Percentiles rank a stretch among this genome's conserved stretches.
Conservation (phyloP, 2,113 vertebrate genomes). For the Podarcis raffonei region DNA sequence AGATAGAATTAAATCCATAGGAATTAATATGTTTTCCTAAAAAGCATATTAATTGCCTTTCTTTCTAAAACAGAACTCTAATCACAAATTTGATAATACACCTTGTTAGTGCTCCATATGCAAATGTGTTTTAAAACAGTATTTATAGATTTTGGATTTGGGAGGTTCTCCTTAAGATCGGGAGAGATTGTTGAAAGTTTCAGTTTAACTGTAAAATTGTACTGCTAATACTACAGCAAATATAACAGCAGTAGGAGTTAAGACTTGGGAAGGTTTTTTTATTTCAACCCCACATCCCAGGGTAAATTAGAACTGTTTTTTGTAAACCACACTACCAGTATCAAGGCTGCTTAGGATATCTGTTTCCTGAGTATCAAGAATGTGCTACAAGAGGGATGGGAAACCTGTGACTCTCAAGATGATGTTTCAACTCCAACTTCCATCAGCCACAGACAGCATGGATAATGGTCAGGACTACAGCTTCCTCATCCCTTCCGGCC, state of each 20-base stretch:
- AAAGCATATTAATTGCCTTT: slow-evolving; percentile 42
- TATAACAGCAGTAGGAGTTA: not conserved
- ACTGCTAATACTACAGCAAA: slow-evolving; percentile 1
- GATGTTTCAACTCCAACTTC: no score
- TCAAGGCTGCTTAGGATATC: not conserved
- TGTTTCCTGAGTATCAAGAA: not conserved
- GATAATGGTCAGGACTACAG: no score
- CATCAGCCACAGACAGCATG: no score
- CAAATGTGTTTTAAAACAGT: not conserved
- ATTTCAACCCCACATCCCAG: not conserved
- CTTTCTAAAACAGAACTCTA: not conserved
- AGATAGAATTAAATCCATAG: slow-evolving; percentile 56
- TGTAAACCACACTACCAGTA: not conserved
- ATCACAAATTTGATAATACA: slow-evolving; percentile 32
- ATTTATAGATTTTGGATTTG: slow-evolving; percentile 26
- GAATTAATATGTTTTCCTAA: slow-evolving; percentile 57
- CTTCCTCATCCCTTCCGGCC: no score
- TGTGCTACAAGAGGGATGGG: not conserved
- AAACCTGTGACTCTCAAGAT: no score
- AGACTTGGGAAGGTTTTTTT: not conserved
- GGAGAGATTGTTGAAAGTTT: not conserved
- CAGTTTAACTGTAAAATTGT: not conserved
- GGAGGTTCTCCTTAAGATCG: not conserved
- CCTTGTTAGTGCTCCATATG: slow-evolving; percentile 6
- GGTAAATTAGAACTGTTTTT: not conserved